These are phyloP conservation scores for Zootoca vivipara DNA, from an alignment of 2,113 vertebrate genomes.

Conservation along the genomic window DNA sequence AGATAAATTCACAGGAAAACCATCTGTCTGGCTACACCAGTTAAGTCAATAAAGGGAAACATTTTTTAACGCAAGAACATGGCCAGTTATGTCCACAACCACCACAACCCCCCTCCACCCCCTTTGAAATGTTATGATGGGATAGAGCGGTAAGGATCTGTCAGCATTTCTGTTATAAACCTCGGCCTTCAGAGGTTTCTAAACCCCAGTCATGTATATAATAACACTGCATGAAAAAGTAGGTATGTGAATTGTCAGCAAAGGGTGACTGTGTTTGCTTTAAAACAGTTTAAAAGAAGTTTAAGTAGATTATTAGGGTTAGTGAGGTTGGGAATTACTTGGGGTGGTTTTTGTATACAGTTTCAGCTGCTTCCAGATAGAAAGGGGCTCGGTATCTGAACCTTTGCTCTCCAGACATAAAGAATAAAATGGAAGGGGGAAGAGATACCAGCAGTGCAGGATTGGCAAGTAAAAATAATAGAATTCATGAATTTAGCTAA, in stretches of 20 bases:
- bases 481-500: too few species aligned
- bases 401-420: slow-evolving; percentile 52
- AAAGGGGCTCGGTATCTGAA: slow-evolving; percentile 62
- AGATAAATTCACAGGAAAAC: background rate
- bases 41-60: slow-evolving; percentile 35
- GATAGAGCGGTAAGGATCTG: slow-evolving; percentile 71
- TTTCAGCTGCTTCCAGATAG: slow-evolving; percentile 62
- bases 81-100: slow-evolving; percentile 51
- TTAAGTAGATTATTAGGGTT: slow-evolving; percentile 72
- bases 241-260: slow-evolving; percentile 74
- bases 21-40: background rate
- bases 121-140: slow-evolving; percentile 64
- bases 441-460: too few species aligned
- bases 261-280: slow-evolving; percentile 70
- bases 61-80: background rate
- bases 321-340: slow-evolving; percentile 68
- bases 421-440: too few species aligned
- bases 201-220: slow-evolving; percentile 70
- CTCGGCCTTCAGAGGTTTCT: slow-evolving; percentile 71
- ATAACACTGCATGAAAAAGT: slow-evolving; percentile 70
- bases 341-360: slow-evolving; percentile 54
- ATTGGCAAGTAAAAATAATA: too few species aligned
- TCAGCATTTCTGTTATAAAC: slow-evolving; percentile 72
- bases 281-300: slow-evolving; percentile 66
- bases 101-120: background rate